phyloP scores from a whole-genome alignment of 1,140 invertebrate species.

The Pogonomyrmex barbatus region DNA sequence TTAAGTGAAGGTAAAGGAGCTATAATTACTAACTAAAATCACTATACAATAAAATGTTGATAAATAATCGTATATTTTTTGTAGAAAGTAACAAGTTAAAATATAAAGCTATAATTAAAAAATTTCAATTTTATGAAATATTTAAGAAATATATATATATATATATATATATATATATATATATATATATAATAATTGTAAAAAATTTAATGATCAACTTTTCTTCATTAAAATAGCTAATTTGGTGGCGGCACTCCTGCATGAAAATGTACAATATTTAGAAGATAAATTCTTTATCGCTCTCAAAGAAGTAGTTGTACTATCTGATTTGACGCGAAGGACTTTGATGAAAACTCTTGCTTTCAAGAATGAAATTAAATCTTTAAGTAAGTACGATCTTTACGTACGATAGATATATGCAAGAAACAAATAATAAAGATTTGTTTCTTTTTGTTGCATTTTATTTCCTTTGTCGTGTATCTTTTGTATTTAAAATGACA shows the following conservation, averaged over 20 bases:
- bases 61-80: slow-evolving; percentile 26
- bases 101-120: not conserved
- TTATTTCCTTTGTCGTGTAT: not conserved
- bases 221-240: slow-evolving; percentile 54
- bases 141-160: not conserved
- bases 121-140: slow-evolving; percentile 2
- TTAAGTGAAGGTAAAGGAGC: slow-evolving; percentile 78
- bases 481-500: not conserved
- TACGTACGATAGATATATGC: not conserved
- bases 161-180: not conserved
- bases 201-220: not conserved
- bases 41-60: not conserved
- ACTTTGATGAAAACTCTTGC: slow-evolving; percentile 10
- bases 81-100: not conserved
- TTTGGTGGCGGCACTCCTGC: slow-evolving; percentile 41
- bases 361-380: slow-evolving; percentile 29
- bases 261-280: slow-evolving; percentile 57
- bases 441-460: not conserved
- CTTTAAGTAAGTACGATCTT: slow-evolving; percentile 50
- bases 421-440: not conserved
- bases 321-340: slow-evolving; percentile 49
- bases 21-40: slow-evolving; percentile 1
- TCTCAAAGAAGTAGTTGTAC: slow-evolving; percentile 27
- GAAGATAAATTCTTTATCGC: not conserved
- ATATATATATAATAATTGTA: not conserved